phyloP scores from a whole-genome alignment of 2,113 vertebrate genomes.

The Hypanus sabinus region DNA sequence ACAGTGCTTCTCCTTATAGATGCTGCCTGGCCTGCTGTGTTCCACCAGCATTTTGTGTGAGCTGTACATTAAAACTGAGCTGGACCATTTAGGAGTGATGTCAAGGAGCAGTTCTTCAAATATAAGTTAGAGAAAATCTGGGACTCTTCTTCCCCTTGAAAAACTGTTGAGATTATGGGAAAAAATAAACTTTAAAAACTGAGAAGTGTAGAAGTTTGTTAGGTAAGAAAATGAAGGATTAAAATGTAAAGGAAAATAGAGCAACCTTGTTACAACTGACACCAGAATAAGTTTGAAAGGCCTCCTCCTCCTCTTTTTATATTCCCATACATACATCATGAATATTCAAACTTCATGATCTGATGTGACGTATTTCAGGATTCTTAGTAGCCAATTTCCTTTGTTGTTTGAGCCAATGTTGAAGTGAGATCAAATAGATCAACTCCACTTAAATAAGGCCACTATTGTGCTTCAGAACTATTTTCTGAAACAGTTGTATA shows the following conservation, averaged over 20 bases:
- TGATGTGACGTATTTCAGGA: neutral
- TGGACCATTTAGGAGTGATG: neutral
- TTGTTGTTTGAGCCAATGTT: neutral
- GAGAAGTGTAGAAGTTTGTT: too few species aligned
- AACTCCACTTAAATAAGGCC: neutral
- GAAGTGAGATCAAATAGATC: neutral
- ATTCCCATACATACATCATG: neutral
- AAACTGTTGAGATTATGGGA: too few species aligned
- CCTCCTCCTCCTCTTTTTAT: neutral
- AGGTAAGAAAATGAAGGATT: neutral
- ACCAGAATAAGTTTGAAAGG: too few species aligned
- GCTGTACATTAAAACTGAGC: too few species aligned
- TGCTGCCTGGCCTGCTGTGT: too few species aligned
- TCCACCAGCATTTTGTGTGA: too few species aligned
- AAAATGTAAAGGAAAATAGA: neutral
- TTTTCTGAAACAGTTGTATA: neutral
- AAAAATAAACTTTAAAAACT: too few species aligned
- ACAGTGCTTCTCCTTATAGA: too few species aligned
- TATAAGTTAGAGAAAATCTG: too few species aligned
- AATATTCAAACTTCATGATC: neutral
- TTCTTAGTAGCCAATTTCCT: neutral
- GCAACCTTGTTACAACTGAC: neutral
- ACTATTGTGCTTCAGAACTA: neutral
- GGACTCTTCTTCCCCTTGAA: too few species aligned
- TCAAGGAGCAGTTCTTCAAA: too few species aligned